Percentiles rank a stretch among this genome's conserved stretches.
Conservation (phyloP, 2,113 vertebrate species). For the Seriola dumerili region DNA sequence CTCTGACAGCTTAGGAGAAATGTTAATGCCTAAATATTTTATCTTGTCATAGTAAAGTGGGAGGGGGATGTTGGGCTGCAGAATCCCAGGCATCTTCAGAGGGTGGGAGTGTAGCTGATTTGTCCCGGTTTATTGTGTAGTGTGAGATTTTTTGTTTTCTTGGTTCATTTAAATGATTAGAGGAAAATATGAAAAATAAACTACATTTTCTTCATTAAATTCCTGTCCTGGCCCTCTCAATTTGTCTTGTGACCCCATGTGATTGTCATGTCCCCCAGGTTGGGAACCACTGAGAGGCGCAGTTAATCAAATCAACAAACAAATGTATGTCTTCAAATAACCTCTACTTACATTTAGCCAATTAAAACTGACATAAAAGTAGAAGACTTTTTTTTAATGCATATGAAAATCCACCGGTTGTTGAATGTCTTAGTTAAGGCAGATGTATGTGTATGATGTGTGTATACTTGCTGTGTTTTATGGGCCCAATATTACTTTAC, state of each 20-base stretch:
- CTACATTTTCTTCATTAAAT: background rate
- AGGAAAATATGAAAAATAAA: background rate
- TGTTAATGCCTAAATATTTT: too few species aligned
- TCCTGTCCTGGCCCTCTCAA: background rate
- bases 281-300: background rate
- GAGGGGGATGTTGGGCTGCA: too few species aligned
- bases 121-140: too few species aligned
- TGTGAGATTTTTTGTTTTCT: background rate
- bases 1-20: too few species aligned
- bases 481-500: conserved; percentile 71
- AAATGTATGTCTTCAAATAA: background rate
- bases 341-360: background rate
- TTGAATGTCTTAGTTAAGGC: conserved; percentile 18
- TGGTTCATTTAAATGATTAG: background rate
- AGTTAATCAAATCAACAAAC: background rate
- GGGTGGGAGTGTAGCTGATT: too few species aligned
- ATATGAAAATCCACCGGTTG: conserved; percentile 1
- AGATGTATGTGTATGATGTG: conserved; percentile 44
- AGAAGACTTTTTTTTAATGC: background rate
- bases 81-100: too few species aligned
- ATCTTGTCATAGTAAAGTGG: too few species aligned
- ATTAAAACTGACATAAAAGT: background rate
- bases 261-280: background rate
- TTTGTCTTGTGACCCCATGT: background rate
- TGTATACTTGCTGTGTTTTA: conserved; percentile 67